Conservation (phyloP, 2,797 vertebrate genomes). For the Chiroxiphia lanceolata region DNA sequence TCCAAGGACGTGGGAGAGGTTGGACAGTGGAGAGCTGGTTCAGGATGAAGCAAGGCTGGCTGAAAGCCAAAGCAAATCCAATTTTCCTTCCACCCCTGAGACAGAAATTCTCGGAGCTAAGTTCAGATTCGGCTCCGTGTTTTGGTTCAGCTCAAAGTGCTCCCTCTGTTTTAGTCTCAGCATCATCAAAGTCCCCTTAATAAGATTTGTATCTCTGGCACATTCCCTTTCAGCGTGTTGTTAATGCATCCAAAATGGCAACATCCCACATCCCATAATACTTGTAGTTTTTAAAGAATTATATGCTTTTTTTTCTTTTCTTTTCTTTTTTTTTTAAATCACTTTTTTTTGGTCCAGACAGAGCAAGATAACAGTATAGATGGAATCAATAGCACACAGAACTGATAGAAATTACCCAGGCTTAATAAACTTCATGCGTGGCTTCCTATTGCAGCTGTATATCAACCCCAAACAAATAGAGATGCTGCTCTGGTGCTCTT, state of each 20-base stretch:
- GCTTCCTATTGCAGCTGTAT: not conserved
- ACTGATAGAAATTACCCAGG: conserved; percentile 43
- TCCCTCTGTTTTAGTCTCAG: not conserved
- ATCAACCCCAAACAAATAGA: not conserved
- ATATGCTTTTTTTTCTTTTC: not conserved
- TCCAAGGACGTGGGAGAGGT: conserved; percentile 55
- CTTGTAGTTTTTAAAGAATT: not conserved
- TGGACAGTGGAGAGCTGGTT: not conserved
- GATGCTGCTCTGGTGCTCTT: not conserved
- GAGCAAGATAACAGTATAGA: conserved; percentile 40
- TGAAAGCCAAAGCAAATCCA: conserved; percentile 10
- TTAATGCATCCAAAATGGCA: not conserved
- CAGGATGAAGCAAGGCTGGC: conserved; percentile 28
- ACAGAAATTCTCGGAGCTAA: not conserved
- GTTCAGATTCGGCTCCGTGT: not conserved
- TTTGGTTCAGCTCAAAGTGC: not conserved
- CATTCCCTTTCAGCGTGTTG: not conserved
- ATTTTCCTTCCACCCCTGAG: not conserved
- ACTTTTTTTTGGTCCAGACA: conserved; percentile 43
- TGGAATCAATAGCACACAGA: conserved; percentile 54
- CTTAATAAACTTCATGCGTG: conserved; percentile 38
- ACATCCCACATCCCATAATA: not conserved
- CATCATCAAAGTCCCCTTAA: conserved; percentile 10
- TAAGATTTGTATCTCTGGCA: not conserved
- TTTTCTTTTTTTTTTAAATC: not conserved